Percentiles rank a stretch among this genome's conserved stretches.
Evolutionary conservation across 2,888 invertebrate genomes (phyloP).

Genomic region (Atherix ibis): DNA sequence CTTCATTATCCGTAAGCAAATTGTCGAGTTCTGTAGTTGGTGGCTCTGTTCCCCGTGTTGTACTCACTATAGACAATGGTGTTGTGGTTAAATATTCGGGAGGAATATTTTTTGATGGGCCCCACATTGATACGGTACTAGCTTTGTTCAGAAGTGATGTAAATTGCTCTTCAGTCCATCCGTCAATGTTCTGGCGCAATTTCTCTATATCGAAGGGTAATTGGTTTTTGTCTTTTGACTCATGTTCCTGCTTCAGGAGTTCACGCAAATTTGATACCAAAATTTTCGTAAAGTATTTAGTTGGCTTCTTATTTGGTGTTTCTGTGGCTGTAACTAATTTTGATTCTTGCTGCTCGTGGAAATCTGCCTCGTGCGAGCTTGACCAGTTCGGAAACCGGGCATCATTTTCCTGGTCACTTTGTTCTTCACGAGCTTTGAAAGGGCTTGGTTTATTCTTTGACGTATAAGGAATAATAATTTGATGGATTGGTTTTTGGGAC

Average conservation of each 20-base stretch:
- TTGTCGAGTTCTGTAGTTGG: constrained; percentile 7
- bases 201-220: constrained; percentile 49
- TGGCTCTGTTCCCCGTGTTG: constrained; percentile 12
- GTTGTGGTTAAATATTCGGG: constrained; percentile 56
- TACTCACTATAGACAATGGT: constrained; percentile 20
- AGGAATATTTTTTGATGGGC: constrained; percentile 59
- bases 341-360: constrained; percentile 36
- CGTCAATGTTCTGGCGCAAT: constrained; percentile 68
- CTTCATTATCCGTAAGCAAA: constrained; percentile 5
- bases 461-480: constrained; percentile 70
- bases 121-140: constrained; percentile 40
- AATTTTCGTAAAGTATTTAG: constrained; percentile 27
- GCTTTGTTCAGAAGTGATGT: constrained; percentile 37
- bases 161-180: constrained; percentile 68
- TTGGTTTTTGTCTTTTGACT: constrained; percentile 17
- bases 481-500: constrained; percentile 52
- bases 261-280: constrained; percentile 37
- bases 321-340: constrained; percentile 31
- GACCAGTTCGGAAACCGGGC: constrained; percentile 19
- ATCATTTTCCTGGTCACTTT: constrained; percentile 22
- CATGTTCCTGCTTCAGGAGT: constrained; percentile 33
- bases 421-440: constrained; percentile 30
- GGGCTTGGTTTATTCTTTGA: constrained; percentile 41
- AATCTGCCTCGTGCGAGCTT: constrained; percentile 27
- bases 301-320: constrained; percentile 22